These are phyloP conservation scores for Crossocerus cetratus DNA, from an alignment of 2,888 invertebrate species.

Conservation along the genomic window DNA sequence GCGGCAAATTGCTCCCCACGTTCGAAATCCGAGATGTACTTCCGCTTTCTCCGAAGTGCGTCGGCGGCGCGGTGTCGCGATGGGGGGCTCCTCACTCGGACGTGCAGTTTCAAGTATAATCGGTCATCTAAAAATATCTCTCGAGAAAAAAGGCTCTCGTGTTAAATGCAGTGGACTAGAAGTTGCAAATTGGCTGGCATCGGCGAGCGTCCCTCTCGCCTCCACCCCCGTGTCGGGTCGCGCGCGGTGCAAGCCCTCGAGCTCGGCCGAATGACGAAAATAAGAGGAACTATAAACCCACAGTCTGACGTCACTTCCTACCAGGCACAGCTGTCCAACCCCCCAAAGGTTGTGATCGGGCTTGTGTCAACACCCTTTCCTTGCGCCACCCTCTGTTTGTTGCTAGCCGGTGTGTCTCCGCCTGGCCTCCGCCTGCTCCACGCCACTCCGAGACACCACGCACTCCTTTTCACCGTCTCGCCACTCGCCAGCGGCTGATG, in stretches of 20 bases:
- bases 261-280: conserved; percentile 26
- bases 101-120: conserved; percentile 33
- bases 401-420: conserved; percentile 30
- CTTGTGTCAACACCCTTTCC: not conserved
- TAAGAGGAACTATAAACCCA: conserved; percentile 48
- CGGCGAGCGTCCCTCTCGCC: conserved; percentile 1
- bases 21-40: conserved; percentile 2
- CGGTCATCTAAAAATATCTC: conserved; percentile 49
- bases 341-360: conserved; percentile 31
- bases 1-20: conserved; percentile 6
- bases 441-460: conserved; percentile 28
- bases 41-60: conserved; percentile 2
- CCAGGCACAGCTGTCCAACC: conserved; percentile 40
- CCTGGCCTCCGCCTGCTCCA: conserved; percentile 38
- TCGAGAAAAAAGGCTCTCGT: conserved; percentile 23
- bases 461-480: conserved; percentile 57
- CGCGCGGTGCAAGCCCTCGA: conserved; percentile 4
- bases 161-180: conserved; percentile 64
- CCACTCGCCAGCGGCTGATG: conserved; percentile 68
- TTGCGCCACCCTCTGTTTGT: conserved; percentile 33
- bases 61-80: not conserved
- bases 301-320: conserved; percentile 46
- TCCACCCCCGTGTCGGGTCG: conserved; percentile 14
- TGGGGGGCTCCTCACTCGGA: conserved; percentile 15
- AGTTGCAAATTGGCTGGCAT: conserved; percentile 36